Percentiles rank a stretch among this genome's conserved stretches.
These are phyloP conservation scores for Maniola hyperantus DNA, from an alignment of 2,888 invertebrate species.

Conservation along the genomic window DNA sequence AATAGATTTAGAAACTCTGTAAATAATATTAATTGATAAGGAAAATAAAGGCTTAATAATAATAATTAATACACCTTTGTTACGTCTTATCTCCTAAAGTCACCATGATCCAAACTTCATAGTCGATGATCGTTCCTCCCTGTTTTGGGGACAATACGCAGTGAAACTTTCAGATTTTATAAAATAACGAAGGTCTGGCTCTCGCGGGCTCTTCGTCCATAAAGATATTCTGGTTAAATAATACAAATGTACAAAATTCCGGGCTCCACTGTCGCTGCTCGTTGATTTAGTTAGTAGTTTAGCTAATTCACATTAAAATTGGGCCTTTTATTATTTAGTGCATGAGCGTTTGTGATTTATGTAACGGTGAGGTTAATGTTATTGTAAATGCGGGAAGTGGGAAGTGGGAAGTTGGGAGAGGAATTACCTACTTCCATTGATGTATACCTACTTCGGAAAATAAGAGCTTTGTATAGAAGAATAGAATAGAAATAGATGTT, in stretches of 20 bases:
- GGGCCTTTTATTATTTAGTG: conserved; percentile 25
- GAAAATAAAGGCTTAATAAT: too few species aligned
- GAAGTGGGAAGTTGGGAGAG: neutral
- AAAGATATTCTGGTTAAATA: conserved; percentile 37
- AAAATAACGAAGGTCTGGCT: too few species aligned
- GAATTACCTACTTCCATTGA: neutral
- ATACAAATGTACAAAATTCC: conserved; percentile 30
- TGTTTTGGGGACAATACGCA: too few species aligned
- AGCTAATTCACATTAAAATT: conserved; percentile 38
- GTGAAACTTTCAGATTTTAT: too few species aligned
- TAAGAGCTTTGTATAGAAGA: neutral
- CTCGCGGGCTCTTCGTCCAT: too few species aligned
- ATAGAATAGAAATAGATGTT: too few species aligned
- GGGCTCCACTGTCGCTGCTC: conserved; percentile 19
- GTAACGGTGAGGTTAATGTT: neutral
- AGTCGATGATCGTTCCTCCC: too few species aligned
- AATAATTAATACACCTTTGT: too few species aligned
- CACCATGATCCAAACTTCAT: too few species aligned
- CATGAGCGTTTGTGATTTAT: conserved; percentile 21
- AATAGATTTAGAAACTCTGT: too few species aligned
- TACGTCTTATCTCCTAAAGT: too few species aligned
- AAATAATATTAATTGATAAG: too few species aligned
- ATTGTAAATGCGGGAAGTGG: neutral
- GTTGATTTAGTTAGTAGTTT: conserved; percentile 35
- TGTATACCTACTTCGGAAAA: neutral